Evolutionary conservation across 1,140 invertebrate genomes (phyloP).

Genomic region (Drosophila subpulchrella): DNA sequence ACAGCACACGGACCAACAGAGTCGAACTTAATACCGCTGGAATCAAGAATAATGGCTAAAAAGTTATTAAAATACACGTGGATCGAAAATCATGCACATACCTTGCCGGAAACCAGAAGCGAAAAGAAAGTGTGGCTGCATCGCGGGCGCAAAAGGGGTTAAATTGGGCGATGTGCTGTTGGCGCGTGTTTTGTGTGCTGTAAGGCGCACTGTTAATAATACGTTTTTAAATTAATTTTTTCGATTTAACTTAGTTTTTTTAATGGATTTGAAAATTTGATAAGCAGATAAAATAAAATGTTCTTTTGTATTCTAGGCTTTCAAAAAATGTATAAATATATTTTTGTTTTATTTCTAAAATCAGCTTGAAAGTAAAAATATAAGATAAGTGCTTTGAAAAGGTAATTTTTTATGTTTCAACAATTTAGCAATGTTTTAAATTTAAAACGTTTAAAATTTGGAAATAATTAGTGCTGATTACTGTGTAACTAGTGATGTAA

Average conservation of each 20-base stretch:
- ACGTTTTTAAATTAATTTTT: not conserved
- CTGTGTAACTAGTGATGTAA: not conserved
- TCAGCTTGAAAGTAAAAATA: too few species aligned
- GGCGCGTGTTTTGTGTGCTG: not conserved
- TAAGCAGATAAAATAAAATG: too few species aligned
- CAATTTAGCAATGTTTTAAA: too few species aligned
- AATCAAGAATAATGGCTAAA: constrained; percentile 1
- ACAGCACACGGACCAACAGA: not conserved
- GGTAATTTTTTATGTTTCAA: too few species aligned
- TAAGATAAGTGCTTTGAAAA: too few species aligned
- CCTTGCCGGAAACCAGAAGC: constrained; percentile 35
- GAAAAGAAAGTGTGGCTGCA: constrained; percentile 21
- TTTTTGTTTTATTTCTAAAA: too few species aligned
- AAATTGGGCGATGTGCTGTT: not conserved
- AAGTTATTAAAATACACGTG: constrained; percentile 25
- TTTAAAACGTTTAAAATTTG: too few species aligned
- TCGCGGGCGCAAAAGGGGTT: not conserved
- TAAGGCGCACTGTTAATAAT: not conserved
- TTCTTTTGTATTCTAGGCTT: too few species aligned
- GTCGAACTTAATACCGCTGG: not conserved
- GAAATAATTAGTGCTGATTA: not conserved
- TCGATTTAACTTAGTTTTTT: not conserved
- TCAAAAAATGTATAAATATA: too few species aligned
- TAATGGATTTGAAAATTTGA: not conserved
- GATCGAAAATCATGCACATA: constrained; percentile 11